These are phyloP conservation scores for Laspeyria flexula DNA, from an alignment of 2,888 invertebrate genomes.

Conservation along the genomic window DNA sequence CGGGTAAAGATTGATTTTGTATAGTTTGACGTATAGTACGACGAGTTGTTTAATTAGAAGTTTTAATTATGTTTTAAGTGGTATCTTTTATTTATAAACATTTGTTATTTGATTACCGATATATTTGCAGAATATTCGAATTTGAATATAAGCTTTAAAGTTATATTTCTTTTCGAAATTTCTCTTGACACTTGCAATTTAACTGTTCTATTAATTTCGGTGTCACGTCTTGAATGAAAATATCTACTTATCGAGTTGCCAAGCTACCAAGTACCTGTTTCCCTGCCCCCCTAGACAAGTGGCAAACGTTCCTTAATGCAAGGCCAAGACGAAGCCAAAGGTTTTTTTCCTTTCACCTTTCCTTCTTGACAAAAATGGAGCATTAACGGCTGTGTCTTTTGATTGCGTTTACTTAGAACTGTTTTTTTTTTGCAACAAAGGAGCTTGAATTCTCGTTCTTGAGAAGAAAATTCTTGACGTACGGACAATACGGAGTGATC, in stretches of 20 bases:
- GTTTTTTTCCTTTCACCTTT: too few relatives aligned
- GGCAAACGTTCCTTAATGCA: too few relatives aligned
- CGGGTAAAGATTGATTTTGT: conserved; percentile 37
- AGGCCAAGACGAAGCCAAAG: too few relatives aligned
- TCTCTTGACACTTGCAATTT: conserved; percentile 1
- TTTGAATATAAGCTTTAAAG: too few relatives aligned
- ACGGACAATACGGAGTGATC: too few relatives aligned
- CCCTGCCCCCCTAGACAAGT: too few relatives aligned
- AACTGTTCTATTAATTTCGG: conserved; percentile 11
- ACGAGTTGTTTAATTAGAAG: conserved; percentile 6
- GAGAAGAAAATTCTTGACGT: too few relatives aligned
- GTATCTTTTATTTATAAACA: conserved; percentile 11
- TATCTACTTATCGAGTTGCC: conserved; percentile 8
- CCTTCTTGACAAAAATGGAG: too few relatives aligned
- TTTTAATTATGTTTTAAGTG: conserved; percentile 26
- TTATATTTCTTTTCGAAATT: not conserved
- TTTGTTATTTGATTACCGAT: conserved; percentile 21
- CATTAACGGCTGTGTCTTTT: too few relatives aligned
- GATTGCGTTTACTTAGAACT: too few relatives aligned
- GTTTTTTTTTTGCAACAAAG: too few relatives aligned
- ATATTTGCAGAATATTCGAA: conserved; percentile 6
- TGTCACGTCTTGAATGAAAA: conserved; percentile 5
- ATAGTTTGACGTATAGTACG: conserved; percentile 18
- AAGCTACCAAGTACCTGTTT: conserved; percentile 32
- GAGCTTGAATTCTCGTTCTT: too few relatives aligned